Evolutionary conservation across 2,113 vertebrate genomes (phyloP).

Genomic region (Kryptolebias marmoratus): DNA sequence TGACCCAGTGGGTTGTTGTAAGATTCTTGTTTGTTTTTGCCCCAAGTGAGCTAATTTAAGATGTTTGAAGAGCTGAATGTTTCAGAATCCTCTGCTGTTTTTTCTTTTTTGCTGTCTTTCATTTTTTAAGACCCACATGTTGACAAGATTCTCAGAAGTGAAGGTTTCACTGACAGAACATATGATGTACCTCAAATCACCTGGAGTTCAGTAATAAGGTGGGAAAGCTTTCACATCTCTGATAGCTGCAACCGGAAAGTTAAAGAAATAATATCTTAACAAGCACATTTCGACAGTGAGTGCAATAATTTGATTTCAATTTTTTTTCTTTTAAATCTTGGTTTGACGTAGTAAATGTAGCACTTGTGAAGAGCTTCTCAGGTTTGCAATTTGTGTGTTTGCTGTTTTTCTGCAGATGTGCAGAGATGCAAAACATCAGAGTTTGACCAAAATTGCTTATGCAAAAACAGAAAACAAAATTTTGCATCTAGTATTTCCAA

Average conservation of each 20-base stretch:
- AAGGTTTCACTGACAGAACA: slow-evolving; percentile 8
- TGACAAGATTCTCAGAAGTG: slow-evolving; percentile 13
- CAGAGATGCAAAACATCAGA: not conserved
- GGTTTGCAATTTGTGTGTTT: not conserved
- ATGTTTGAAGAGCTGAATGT: slow-evolving; percentile 54
- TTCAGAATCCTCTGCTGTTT: slow-evolving; percentile 4
- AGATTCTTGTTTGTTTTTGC: slow-evolving; percentile 34
- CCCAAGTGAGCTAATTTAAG: slow-evolving; percentile 76
- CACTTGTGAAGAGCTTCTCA: not conserved
- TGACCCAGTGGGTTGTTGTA: slow-evolving; percentile 20
- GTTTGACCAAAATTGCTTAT: not conserved
- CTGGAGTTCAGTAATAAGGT: slow-evolving; percentile 20
- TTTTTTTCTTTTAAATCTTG: not conserved
- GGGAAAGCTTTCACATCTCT: not conserved
- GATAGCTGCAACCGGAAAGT: not conserved
- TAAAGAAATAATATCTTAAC: not conserved
- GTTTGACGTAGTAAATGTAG: not conserved
- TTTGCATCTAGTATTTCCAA: not conserved
- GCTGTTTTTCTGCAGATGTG: not conserved
- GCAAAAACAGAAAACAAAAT: no score
- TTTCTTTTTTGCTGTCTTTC: slow-evolving; percentile 9
- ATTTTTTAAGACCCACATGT: slow-evolving; percentile 6
- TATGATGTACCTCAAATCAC: slow-evolving; percentile 14
- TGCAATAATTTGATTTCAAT: not conserved
- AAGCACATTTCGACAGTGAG: not conserved